phyloP scores from a whole-genome alignment of 2,797 vertebrate species.

The Cuniculus paca region DNA sequence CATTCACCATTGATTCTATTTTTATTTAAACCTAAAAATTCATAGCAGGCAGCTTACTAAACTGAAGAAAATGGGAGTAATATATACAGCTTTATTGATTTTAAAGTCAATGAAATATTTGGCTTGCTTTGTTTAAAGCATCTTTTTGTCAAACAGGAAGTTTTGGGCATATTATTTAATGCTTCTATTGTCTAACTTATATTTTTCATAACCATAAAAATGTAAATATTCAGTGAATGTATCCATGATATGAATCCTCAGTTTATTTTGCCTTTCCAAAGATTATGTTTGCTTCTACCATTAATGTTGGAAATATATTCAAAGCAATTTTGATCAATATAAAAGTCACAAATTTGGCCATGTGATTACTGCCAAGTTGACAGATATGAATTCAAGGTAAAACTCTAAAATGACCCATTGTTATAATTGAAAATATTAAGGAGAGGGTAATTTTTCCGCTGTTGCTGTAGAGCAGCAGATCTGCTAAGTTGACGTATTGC shows the following conservation, averaged over 20 bases:
- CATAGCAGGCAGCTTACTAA: neutral
- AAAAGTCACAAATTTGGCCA: neutral
- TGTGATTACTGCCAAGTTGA: neutral
- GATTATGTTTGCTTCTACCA: neutral
- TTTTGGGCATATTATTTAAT: neutral
- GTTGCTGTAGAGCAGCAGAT: neutral
- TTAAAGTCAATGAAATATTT: constrained; percentile 12
- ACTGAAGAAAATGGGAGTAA: neutral
- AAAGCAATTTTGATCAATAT: neutral
- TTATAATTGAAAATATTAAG: neutral
- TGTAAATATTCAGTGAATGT: neutral
- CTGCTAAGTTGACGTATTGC: neutral
- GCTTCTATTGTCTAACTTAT: neutral
- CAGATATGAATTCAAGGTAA: neutral
- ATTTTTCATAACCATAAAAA: neutral
- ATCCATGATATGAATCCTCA: neutral
- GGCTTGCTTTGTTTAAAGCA: neutral
- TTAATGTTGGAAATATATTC: constrained; percentile 5
- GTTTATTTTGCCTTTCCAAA: neutral
- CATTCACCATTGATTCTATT: neutral
- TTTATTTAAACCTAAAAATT: constrained; percentile 41
- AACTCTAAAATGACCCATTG: neutral
- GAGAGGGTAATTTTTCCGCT: neutral
- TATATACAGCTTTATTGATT: neutral
- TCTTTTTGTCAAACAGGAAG: neutral